Conservation (phyloP, 2,797 vertebrate species). For the Enteromius argenteus region DNA sequence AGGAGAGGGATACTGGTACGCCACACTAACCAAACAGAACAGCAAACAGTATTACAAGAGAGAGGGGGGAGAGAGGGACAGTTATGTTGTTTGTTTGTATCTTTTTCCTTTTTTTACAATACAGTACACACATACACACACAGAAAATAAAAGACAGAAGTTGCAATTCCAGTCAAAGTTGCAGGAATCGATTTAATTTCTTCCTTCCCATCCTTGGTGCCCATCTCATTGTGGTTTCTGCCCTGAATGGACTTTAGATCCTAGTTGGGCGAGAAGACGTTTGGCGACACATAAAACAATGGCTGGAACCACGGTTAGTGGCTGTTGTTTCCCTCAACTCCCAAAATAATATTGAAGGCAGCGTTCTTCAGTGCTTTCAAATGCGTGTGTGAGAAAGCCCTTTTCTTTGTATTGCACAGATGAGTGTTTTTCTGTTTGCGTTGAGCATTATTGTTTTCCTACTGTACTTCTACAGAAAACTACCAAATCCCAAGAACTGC, state of each 20-base stretch:
- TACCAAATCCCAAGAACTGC: not conserved
- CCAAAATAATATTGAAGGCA: not conserved
- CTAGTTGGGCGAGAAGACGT: constrained; percentile 20
- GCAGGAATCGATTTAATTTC: constrained; percentile 55
- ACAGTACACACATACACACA: constrained; percentile 85
- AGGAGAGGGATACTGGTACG: constrained; percentile 64
- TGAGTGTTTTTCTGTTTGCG: constrained; percentile 30
- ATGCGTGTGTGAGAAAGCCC: constrained; percentile 68
- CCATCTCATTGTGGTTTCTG: constrained; percentile 33
- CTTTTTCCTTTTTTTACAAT: constrained; percentile 78
- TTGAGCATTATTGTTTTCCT: constrained; percentile 5
- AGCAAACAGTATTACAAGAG: constrained; percentile 65
- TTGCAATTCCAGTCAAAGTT: constrained; percentile 85
- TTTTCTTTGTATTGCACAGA: constrained; percentile 79
- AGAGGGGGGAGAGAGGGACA: constrained; percentile 56
- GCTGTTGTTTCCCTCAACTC: constrained; percentile 15
- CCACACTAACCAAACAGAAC: constrained; percentile 75
- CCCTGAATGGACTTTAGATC: constrained; percentile 23
- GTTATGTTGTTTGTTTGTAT: constrained; percentile 62
- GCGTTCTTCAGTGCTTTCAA: constrained; percentile 33
- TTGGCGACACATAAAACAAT: not conserved
- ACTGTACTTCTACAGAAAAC: constrained; percentile 19
- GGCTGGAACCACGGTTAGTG: constrained; percentile 24
- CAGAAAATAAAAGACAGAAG: constrained; percentile 85
- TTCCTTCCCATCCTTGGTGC: constrained; percentile 40